Evolutionary conservation across 1,140 invertebrate species (phyloP), one percentile per base, ranked within the genome.

Genomic region (Drosophila trapezifrons): DNA sequence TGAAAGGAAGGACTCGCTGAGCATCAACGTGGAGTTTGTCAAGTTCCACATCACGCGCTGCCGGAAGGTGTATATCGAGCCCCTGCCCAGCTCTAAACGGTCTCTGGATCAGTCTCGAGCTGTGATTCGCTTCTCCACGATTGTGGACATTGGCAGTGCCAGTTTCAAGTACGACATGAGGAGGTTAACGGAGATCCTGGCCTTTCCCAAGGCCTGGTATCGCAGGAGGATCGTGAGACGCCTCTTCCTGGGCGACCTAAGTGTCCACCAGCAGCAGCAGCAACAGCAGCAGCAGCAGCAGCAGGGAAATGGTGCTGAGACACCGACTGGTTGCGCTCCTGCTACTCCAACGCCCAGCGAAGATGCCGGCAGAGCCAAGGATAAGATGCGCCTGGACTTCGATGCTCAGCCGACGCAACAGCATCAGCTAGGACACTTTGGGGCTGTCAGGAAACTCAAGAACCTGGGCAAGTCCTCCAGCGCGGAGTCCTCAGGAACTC

Each of bases 141-240:
- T 99, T 69, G 95, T 98, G 79, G 98, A 99, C 92, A 98, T 99
- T 86, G 98, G 98, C 29, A 98, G 97, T n/a, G 98, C 98, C 22
- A 98, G 97, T 20, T 99, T 99, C 92, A 99, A 99, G 90, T 99
- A 99, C 92, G 99, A 99, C 91, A 99, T 99, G 98, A 94, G 98
- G 55, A 94, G 98, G n/a, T 92, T 99, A 60, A 98, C 97, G 1
- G 99, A 99, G 93, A 99, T 99, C 78, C 92, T 99, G 40, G 97
- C 98, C 6, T 99, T 99, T 91, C 98, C 99, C 0, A 99, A 98
- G 93, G 98, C 98, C 4, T 99, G 99, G 98, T 99, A 99, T 91
- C 93, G 98, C 22, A 94, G 98, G 17, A 97, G 96, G 70, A 98
- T 99, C 69, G 97, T 99, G 20, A 93, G 98, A 18, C 93, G 98